phyloP scores from a whole-genome alignment of 2,113 vertebrate genomes.

The Trematocara macrostoma region DNA sequence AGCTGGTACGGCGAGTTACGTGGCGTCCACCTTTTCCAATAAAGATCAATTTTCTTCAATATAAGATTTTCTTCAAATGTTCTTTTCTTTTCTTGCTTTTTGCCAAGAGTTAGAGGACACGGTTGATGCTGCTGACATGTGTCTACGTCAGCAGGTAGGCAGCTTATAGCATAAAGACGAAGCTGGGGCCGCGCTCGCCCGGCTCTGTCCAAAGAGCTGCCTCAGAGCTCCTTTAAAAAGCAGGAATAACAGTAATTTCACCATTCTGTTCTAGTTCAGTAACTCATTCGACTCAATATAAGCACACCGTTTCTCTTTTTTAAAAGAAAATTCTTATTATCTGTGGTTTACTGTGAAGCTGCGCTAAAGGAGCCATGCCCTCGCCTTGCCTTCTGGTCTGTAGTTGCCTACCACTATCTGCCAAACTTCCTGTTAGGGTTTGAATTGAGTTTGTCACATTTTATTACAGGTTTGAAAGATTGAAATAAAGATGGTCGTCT shows the following conservation, averaged over 20 bases:
- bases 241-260: not conserved
- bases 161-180: not conserved
- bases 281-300: not conserved
- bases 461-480: constrained; percentile 52
- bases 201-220: not conserved
- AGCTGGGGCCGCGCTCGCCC: not conserved
- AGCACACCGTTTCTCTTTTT: constrained; percentile 19
- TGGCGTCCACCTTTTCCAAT: not conserved
- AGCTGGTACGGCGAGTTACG: not conserved
- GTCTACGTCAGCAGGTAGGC: not conserved
- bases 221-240: not conserved
- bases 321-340: not conserved
- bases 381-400: constrained; percentile 53
- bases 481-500: constrained; percentile 67
- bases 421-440: constrained; percentile 41
- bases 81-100: not conserved
- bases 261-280: not conserved
- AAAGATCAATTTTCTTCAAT: accelerated
- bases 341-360: constrained; percentile 46
- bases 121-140: not conserved
- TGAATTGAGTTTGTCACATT: constrained; percentile 52
- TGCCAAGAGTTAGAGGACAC: not conserved
- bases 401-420: constrained; percentile 55
- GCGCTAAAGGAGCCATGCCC: constrained; percentile 38
- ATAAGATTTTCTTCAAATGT: not conserved